These are phyloP conservation scores for Resseliella maxima DNA, from an alignment of 2,888 invertebrate species.

Conservation along the genomic window DNA sequence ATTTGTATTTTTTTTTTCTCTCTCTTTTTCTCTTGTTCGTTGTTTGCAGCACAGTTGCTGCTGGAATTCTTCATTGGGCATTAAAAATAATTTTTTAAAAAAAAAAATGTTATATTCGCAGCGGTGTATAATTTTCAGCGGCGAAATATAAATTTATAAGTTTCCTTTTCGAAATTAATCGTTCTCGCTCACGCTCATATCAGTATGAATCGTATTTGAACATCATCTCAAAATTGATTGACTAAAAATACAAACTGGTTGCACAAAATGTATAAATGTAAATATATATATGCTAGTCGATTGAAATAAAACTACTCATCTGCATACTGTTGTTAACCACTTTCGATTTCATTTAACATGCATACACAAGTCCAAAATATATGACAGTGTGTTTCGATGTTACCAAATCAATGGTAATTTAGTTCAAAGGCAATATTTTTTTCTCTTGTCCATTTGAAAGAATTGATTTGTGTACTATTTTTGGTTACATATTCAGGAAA, in stretches of 20 bases:
- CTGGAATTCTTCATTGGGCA: background rate
- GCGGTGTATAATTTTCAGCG: constrained; percentile 1
- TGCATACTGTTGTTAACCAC: constrained; percentile 6
- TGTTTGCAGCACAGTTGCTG: background rate
- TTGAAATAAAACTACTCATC: background rate
- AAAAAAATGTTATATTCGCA: background rate
- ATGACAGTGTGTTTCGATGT: background rate
- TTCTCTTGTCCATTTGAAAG: background rate
- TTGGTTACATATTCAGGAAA: constrained; percentile 27
- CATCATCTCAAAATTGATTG: background rate
- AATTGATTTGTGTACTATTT: background rate
- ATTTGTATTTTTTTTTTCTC: too few species aligned
- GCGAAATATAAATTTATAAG: constrained; percentile 10
- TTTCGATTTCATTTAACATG: constrained; percentile 34
- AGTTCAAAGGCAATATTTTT: background rate
- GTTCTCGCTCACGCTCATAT: background rate
- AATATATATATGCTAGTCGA: too few species aligned
- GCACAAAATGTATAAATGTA: background rate
- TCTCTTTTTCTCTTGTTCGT: background rate
- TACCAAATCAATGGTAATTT: background rate
- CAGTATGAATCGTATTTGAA: background rate
- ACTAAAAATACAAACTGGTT: constrained; percentile 20
- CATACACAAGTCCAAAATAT: background rate
- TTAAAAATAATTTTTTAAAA: background rate
- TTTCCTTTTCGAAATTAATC: background rate